phyloP scores from a whole-genome alignment of 2,797 vertebrate species.

The Hylomyscus alleni region DNA sequence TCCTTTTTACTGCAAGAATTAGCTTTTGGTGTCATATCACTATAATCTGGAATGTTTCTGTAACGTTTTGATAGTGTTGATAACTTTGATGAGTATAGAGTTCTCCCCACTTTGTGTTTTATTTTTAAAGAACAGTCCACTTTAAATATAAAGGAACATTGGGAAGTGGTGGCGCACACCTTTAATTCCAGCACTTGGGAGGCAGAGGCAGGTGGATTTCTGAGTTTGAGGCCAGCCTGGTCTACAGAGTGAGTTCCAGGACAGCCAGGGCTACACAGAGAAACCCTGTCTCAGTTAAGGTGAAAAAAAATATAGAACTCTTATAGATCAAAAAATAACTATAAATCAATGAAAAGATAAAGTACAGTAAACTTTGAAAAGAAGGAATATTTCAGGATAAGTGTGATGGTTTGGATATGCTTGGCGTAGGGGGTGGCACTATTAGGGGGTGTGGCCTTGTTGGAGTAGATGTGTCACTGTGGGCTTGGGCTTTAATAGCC shows the following conservation, averaged over 20 bases:
- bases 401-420: too few species aligned
- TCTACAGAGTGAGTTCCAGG: background rate
- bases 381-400: background rate
- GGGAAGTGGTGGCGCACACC: background rate
- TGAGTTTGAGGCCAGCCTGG: background rate
- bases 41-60: background rate
- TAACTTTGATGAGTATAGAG: background rate
- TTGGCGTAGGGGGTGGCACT: too few species aligned
- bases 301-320: background rate
- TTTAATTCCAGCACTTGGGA: background rate
- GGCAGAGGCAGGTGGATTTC: too few species aligned
- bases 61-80: background rate
- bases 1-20: background rate
- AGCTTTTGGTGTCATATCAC: background rate
- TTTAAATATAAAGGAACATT: background rate
- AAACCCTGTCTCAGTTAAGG: background rate
- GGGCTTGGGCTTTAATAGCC: too few species aligned
- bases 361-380: background rate
- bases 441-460: too few species aligned
- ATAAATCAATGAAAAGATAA: background rate
- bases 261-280: background rate
- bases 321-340: background rate
- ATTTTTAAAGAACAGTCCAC: background rate
- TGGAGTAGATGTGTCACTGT: too few species aligned
- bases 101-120: background rate